Evolutionary conservation across 2,797 vertebrate species (phyloP).

Genomic region (Tragelaphus eurycerus): DNA sequence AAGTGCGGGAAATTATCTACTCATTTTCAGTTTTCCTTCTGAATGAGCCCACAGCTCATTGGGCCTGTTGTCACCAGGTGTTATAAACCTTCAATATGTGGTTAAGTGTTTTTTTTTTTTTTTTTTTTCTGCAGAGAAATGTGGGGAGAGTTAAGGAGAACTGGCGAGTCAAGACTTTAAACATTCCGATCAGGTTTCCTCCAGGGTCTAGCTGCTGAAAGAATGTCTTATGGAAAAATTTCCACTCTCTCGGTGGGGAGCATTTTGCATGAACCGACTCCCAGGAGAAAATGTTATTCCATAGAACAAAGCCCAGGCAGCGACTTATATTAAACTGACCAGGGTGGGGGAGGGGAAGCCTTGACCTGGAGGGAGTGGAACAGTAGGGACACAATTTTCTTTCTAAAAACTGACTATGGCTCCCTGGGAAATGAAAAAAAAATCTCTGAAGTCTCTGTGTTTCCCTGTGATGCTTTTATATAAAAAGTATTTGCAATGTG

Average conservation of each 20-base stretch:
- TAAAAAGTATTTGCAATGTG: constrained; percentile 62
- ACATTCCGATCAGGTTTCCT: constrained; percentile 87
- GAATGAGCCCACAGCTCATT: constrained; percentile 57
- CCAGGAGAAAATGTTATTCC: constrained; percentile 93
- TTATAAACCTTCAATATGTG: constrained; percentile 72
- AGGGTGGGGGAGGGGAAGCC: constrained; percentile 78
- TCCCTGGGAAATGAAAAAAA: constrained; percentile 70
- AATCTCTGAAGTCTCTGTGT: constrained; percentile 51
- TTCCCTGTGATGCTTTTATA: constrained; percentile 57
- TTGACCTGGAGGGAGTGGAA: constrained; percentile 57
- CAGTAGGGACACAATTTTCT: constrained; percentile 12
- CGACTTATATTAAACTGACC: constrained; percentile 92
- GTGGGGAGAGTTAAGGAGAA: constrained; percentile 70
- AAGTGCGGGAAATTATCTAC: constrained; percentile 59
- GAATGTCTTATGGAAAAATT: constrained; percentile 95
- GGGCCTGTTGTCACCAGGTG: constrained; percentile 60
- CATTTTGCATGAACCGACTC: constrained; percentile 95
- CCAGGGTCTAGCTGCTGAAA: constrained; percentile 87
- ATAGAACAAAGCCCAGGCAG: constrained; percentile 89
- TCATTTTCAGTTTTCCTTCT: constrained; percentile 66
- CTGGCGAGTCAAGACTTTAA: constrained; percentile 78
- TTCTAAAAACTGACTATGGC: constrained; percentile 64
- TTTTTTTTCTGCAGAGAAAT: constrained; percentile 54
- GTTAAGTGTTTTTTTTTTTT: constrained; percentile 27
- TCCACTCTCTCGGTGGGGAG: constrained; percentile 93